Evolutionary conservation across 64 coral and sea anemone genomes (phyloP).

Genomic region (Pocillopora damicornis): DNA sequence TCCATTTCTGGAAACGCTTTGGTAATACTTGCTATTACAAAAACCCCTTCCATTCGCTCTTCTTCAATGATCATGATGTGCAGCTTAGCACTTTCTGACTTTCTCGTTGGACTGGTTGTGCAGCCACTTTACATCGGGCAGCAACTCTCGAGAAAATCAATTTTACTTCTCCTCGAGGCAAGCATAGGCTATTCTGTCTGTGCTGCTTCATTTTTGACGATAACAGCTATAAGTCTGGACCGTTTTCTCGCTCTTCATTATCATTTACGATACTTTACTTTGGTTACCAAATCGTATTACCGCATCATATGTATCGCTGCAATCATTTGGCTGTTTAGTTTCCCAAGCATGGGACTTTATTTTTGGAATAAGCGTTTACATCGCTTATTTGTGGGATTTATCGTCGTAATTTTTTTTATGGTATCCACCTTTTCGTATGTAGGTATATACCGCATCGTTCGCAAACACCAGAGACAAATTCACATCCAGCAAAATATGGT

Average conservation of each 20-base stretch:
- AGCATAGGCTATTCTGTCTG: constrained; percentile 31
- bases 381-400: background rate
- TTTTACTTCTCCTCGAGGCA: background rate
- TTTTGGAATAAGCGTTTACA: constrained; percentile 15
- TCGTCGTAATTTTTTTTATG: background rate
- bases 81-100: constrained; percentile 28
- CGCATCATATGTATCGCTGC: background rate
- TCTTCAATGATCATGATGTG: constrained; percentile 6
- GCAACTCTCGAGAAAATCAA: background rate
- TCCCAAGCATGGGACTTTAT: background rate
- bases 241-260: constrained; percentile 36
- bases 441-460: constrained; percentile 37
- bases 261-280: constrained; percentile 12
- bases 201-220: constrained; percentile 41
- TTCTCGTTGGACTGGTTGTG: constrained; percentile 33
- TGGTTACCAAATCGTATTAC: background rate
- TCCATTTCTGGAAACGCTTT: background rate
- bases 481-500: constrained; percentile 2
- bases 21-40: background rate
- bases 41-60: constrained; percentile 27
- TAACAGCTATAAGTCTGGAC: constrained; percentile 38
- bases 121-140: constrained; percentile 28
- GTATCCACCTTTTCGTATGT: constrained; percentile 12
- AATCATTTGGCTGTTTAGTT: constrained; percentile 33
- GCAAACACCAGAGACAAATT: constrained; percentile 33